Evolutionary conservation across 1,140 invertebrate genomes (phyloP), one percentile per base, ranked within the genome.

Genomic region (Uloborus diversus): DNA sequence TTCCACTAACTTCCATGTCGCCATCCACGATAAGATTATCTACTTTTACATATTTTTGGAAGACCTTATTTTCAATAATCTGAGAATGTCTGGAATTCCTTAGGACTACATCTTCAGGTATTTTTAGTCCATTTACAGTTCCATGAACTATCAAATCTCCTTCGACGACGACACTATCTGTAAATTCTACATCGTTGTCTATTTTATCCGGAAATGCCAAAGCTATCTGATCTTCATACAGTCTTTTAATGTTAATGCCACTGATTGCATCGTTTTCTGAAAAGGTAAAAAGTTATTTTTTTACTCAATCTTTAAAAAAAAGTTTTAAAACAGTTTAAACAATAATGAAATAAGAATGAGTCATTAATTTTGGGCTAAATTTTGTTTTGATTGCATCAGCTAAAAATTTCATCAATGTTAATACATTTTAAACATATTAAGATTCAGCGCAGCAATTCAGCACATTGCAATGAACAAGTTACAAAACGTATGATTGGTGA

Each of bases 101-200:
- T 20, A 81, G 20, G 2, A 81, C 79, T 1, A 81, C 28, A 23
- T 73, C 79, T 20, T 49, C 62, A 20, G 59, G 79, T n/a, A 73
- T 37, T 7, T 17, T 57, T 1, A 75, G 17, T 4, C 79, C 79
- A 28, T 51, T 42, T 5, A 81, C 7, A 4, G 53, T 47, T 3
- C 76, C 76, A 13, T 33, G 27, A 27, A 79, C 65, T 9, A 28
- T 25, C 20, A 79, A 20, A 42, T 78, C 49, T 25, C 37, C 75
- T 57, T 53, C 33, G 11, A 79, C 76, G 3, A 79, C 23, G 2
- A 79, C 64, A 20, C 69, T 4, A 20, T 79, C 62, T 4, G 28
- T 4, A 27, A 79, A 79, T 33, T 79, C 76, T n/a, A 69, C 4
- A 2, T 68, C 33, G 5, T 20, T 9, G 1, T 33, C 65, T n/a